Evolutionary conservation across 2,888 invertebrate genomes (phyloP).

Genomic region (Tuberolachnus salignus): DNA sequence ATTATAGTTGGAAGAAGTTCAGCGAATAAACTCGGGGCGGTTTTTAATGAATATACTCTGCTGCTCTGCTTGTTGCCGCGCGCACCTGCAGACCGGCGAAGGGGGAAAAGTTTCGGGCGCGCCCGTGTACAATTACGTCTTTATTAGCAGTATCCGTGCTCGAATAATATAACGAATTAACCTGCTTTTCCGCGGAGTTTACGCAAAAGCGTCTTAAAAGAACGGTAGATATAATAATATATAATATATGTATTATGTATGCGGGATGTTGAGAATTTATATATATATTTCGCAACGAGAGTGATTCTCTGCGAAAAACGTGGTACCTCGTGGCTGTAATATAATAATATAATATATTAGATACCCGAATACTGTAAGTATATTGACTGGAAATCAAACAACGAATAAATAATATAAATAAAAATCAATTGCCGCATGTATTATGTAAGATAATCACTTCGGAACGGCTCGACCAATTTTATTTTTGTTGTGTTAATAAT

Average conservation of each 20-base stretch:
- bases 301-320: too few relatives aligned
- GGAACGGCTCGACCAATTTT: too few relatives aligned
- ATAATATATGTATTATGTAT: not conserved
- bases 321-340: too few relatives aligned
- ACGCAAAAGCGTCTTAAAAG: constrained; percentile 39
- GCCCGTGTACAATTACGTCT: constrained; percentile 50
- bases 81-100: not conserved
- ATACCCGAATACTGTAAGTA: too few relatives aligned
- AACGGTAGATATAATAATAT: not conserved
- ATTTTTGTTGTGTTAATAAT: too few relatives aligned
- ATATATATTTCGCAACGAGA: too few relatives aligned
- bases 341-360: too few relatives aligned
- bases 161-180: constrained; percentile 54
- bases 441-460: too few relatives aligned
- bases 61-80: not conserved
- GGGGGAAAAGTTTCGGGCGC: constrained; percentile 40
- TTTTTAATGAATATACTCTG: constrained; percentile 51
- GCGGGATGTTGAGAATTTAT: not conserved
- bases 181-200: constrained; percentile 20
- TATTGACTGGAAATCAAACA: too few relatives aligned
- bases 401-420: too few relatives aligned
- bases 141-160: constrained; percentile 50
- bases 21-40: constrained; percentile 46
- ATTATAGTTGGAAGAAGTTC: constrained; percentile 21
- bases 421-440: too few relatives aligned